Percentiles rank a stretch among this genome's conserved stretches.
Conservation (phyloP, 2,797 vertebrate species). For the Alosa sapidissima region DNA sequence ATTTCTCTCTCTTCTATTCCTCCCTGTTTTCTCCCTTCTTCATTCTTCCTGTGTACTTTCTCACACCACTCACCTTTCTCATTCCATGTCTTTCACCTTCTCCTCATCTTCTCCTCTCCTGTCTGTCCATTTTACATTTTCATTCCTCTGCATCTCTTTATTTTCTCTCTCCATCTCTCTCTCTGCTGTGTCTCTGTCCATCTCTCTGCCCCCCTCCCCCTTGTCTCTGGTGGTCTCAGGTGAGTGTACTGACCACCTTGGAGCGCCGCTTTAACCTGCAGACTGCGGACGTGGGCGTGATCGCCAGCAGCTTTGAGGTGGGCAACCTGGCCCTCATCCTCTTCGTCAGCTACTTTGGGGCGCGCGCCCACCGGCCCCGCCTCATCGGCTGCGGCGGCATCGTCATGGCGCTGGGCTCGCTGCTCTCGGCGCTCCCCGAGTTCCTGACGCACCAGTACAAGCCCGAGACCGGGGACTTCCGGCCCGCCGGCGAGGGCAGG, state of each 20-base stretch:
- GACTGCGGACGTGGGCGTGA: constrained; percentile 95
- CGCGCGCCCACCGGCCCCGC: constrained; percentile 91
- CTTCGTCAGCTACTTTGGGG: constrained; percentile 98
- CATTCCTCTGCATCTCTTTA: not conserved
- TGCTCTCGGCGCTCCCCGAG: constrained; percentile 93
- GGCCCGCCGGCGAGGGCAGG: constrained; percentile 81
- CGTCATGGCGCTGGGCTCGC: constrained; percentile 95
- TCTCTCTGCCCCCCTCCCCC: not conserved
- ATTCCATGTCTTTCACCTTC: not conserved
- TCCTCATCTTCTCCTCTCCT: not conserved
- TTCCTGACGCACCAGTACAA: constrained; percentile 94
- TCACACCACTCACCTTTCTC: not conserved
- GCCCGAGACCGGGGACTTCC: constrained; percentile 80
- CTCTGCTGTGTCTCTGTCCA: not conserved
- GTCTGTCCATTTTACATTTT: not conserved
- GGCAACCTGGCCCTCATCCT: constrained; percentile 97
- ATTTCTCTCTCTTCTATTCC: not conserved
- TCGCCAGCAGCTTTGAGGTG: constrained; percentile 99
- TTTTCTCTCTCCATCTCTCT: not conserved
- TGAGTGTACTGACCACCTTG: constrained; percentile 93
- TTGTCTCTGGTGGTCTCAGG: constrained; percentile 59
- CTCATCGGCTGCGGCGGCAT: constrained; percentile 98
- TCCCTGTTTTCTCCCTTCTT: not conserved
- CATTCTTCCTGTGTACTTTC: not conserved
- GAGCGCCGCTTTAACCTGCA: constrained; percentile 98